Conservation (phyloP, 2,888 invertebrate genomes). For the Hypomecis punctinalis region DNA sequence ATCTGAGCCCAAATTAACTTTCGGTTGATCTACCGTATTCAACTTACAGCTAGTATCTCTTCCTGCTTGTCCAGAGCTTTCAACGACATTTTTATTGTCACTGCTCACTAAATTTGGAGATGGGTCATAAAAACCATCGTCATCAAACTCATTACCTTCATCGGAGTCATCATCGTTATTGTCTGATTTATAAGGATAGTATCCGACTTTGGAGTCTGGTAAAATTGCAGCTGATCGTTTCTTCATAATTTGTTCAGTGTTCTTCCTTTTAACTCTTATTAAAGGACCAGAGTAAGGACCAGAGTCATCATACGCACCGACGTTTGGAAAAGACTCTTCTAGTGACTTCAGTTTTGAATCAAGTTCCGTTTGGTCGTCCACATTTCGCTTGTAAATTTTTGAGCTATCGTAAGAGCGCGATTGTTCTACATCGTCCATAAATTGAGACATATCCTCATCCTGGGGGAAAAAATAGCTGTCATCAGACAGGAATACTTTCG, state of each 20-base stretch:
- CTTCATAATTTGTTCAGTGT: conserved; percentile 53
- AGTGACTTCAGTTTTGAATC: conserved; percentile 68
- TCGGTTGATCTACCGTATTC: conserved; percentile 22
- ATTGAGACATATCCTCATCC: conserved; percentile 59
- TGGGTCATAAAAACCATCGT: conserved; percentile 78
- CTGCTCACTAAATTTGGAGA: conserved; percentile 59
- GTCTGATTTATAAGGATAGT: conserved; percentile 67
- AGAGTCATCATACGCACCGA: conserved; percentile 59
- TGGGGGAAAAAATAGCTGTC: conserved; percentile 53
- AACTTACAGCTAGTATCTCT: conserved; percentile 29
- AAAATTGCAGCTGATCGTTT: conserved; percentile 66
- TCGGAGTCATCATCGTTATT: conserved; percentile 77
- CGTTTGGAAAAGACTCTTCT: conserved; percentile 76
- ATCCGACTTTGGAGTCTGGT: conserved; percentile 69
- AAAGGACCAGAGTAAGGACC: conserved; percentile 57
- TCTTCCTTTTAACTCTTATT: conserved; percentile 74
- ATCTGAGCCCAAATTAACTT: conserved; percentile 67
- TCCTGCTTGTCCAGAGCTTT: conserved; percentile 35
- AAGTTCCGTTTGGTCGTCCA: conserved; percentile 54
- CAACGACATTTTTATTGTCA: conserved; percentile 49
- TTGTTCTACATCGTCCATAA: conserved; percentile 54
- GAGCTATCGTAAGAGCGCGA: conserved; percentile 48
- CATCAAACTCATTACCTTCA: conserved; percentile 80
- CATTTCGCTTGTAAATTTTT: conserved; percentile 63
- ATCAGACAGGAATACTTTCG: conserved; percentile 52